Percentiles rank a stretch among this genome's conserved stretches.
Evolutionary conservation across 1,140 invertebrate genomes (phyloP).

Genomic region (Solenopsis fugax): DNA sequence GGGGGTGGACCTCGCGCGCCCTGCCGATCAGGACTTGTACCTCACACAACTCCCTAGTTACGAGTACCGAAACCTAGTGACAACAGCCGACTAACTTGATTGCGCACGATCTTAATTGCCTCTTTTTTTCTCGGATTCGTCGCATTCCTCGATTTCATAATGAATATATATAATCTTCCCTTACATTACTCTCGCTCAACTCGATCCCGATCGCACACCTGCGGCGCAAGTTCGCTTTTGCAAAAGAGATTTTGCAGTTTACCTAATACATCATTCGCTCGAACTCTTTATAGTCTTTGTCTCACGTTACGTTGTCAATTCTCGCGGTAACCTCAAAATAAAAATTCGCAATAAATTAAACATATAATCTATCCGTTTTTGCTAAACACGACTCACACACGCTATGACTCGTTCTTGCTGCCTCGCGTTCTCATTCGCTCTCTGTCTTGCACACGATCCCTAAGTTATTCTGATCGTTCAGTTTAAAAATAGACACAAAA

Average conservation of each 20-base stretch:
- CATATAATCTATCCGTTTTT: slow-evolving; percentile 66
- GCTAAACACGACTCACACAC: slow-evolving; percentile 49
- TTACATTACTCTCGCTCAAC: slow-evolving; percentile 9
- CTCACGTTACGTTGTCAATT: not conserved
- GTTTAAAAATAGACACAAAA: slow-evolving; percentile 87
- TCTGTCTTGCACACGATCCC: slow-evolving; percentile 49
- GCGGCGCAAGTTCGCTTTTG: not conserved
- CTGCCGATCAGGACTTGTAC: slow-evolving; percentile 87
- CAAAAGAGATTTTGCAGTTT: not conserved
- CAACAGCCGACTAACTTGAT: slow-evolving; percentile 37
- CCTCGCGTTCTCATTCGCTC: slow-evolving; percentile 41
- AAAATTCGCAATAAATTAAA: slow-evolving; percentile 77
- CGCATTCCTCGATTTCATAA: slow-evolving; percentile 5
- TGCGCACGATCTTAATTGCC: slow-evolving; percentile 63
- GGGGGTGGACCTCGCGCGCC: slow-evolving; percentile 86
- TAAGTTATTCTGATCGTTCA: slow-evolving; percentile 67
- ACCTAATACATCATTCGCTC: not conserved
- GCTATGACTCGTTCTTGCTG: slow-evolving; percentile 29
- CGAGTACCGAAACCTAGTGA: slow-evolving; percentile 87
- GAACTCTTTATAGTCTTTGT: not conserved
- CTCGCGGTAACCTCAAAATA: slow-evolving; percentile 66
- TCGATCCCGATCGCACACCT: slow-evolving; percentile 45
- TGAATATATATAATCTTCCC: slow-evolving; percentile 13
- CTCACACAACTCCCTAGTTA: slow-evolving; percentile 88
- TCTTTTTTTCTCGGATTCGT: slow-evolving; percentile 48